phyloP scores from a whole-genome alignment of 2,113 vertebrate genomes.

The Garra rufa region DNA sequence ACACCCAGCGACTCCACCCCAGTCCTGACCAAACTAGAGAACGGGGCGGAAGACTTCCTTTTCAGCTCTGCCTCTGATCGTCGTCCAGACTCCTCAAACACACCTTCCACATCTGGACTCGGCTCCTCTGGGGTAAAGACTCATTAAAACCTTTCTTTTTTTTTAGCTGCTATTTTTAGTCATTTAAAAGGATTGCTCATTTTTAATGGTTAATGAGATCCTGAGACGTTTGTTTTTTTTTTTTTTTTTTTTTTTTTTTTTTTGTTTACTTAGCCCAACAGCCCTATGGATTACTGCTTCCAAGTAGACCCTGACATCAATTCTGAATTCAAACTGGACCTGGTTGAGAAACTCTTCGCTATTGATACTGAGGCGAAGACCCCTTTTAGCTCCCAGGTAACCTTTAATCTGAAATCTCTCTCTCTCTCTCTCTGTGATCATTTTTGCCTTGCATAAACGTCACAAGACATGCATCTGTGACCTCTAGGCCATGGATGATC shows the following conservation, averaged over 20 bases:
- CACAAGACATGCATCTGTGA: not conserved
- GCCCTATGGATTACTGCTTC: slow-evolving; percentile 79
- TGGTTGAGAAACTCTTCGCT: slow-evolving; percentile 97
- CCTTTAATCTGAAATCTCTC: not conserved
- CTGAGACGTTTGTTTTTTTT: not conserved
- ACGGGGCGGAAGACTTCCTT: slow-evolving; percentile 65
- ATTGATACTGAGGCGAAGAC: slow-evolving; percentile 93
- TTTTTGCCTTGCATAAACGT: not conserved
- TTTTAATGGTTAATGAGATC: not conserved
- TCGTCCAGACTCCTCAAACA: slow-evolving; percentile 74
- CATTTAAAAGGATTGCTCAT: not conserved
- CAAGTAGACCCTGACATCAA: slow-evolving; percentile 84
- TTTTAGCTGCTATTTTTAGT: not conserved
- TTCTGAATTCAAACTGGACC: slow-evolving; percentile 92
- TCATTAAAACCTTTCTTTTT: not conserved
- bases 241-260: not conserved
- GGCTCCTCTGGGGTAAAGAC: slow-evolving; percentile 47
- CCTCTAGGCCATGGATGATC: slow-evolving; percentile 77
- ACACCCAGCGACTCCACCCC: slow-evolving; percentile 83
- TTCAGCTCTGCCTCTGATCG: slow-evolving; percentile 76
- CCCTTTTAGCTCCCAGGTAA: slow-evolving; percentile 89
- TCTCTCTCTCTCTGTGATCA: not conserved
- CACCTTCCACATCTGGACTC: slow-evolving; percentile 67
- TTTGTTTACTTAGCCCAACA: slow-evolving; percentile 77
- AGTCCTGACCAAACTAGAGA: slow-evolving; percentile 73